These are phyloP conservation scores for Trissolcus japonicus DNA, from an alignment of 2,888 invertebrate genomes.

Conservation along the genomic window DNA sequence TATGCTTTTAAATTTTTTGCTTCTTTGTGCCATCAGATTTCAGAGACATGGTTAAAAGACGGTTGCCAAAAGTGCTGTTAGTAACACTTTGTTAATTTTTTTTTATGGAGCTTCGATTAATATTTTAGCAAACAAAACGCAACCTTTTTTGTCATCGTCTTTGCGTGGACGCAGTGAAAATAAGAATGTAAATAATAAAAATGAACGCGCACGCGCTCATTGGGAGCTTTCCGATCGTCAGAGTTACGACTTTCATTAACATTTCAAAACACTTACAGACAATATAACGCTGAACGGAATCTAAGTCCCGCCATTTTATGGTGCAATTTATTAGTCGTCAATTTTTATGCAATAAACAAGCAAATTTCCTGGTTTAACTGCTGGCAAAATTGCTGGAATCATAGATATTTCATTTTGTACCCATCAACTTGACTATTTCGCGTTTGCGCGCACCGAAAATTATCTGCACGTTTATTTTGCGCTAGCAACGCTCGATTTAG, in stretches of 20 bases:
- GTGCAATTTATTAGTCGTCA: slow-evolving; percentile 44
- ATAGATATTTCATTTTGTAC: neutral
- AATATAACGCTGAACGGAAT: slow-evolving; percentile 19
- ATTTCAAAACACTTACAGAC: slow-evolving; percentile 46
- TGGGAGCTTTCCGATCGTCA: slow-evolving; percentile 20
- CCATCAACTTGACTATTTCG: too few species aligned
- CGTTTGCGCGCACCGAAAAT: too few species aligned
- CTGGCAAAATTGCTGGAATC: slow-evolving; percentile 20
- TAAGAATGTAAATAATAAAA: slow-evolving; percentile 42
- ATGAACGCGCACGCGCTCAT: slow-evolving; percentile 27
- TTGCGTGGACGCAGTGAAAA: slow-evolving; percentile 35
- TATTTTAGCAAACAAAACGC: slow-evolving; percentile 16
- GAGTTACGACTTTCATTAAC: slow-evolving; percentile 54
- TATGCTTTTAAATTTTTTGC: too few species aligned
- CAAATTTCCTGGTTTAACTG: slow-evolving; percentile 24
- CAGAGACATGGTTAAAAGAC: too few species aligned
- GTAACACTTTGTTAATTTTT: too few species aligned
- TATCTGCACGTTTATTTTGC: too few species aligned
- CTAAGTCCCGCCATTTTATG: slow-evolving; percentile 38
- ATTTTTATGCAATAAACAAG: slow-evolving; percentile 47
- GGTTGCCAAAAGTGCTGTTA: too few species aligned
- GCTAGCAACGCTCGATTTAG: too few species aligned
- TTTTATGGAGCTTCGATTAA: neutral
- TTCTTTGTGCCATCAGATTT: too few species aligned
- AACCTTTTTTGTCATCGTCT: slow-evolving; percentile 10